Conservation (phyloP, 2,113 vertebrate species). For the Brachyistius frenatus region DNA sequence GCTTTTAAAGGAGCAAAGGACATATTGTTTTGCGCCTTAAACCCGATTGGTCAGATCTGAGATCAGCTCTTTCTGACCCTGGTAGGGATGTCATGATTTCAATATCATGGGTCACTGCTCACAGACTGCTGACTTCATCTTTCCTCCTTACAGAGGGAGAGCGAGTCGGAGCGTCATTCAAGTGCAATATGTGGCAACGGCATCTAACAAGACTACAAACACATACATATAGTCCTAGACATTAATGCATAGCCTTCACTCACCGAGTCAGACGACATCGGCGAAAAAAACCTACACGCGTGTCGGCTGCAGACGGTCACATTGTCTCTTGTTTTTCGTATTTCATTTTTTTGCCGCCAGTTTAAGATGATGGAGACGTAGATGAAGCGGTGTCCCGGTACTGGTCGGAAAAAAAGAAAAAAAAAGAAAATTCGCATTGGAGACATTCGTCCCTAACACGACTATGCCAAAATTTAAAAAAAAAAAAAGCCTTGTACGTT, state of each 20-base stretch:
- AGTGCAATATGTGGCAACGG: constrained; percentile 74
- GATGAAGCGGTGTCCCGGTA: constrained; percentile 44
- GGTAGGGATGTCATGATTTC: constrained; percentile 5
- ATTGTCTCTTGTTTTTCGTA: constrained; percentile 18
- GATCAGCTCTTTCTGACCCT: constrained; percentile 12
- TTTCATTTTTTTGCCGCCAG: constrained; percentile 45
- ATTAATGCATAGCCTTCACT: constrained; percentile 38
- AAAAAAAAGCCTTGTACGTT: constrained; percentile 45
- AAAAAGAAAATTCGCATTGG: constrained; percentile 52
- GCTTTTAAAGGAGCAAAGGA: constrained; percentile 20
- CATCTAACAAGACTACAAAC: constrained; percentile 57
- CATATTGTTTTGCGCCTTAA: neutral
- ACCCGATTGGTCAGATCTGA: constrained; percentile 13
- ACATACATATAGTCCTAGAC: constrained; percentile 39
- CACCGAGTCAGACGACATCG: constrained; percentile 31
- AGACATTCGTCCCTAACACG: constrained; percentile 45
- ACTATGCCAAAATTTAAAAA: constrained; percentile 58
- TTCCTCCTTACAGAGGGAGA: constrained; percentile 25
- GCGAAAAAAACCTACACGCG: constrained; percentile 15
- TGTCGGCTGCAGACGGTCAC: constrained; percentile 17
- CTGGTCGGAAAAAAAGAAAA: constrained; percentile 26
- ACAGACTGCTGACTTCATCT: constrained; percentile 15
- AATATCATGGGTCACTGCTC: neutral
- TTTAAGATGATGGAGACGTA: constrained; percentile 43
- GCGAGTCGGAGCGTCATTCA: constrained; percentile 36